A percentile compares a stretch with the other conserved stretches of the same genome.
Evolutionary conservation across 2,888 invertebrate species (phyloP).

Genomic region (Apamea anceps): DNA sequence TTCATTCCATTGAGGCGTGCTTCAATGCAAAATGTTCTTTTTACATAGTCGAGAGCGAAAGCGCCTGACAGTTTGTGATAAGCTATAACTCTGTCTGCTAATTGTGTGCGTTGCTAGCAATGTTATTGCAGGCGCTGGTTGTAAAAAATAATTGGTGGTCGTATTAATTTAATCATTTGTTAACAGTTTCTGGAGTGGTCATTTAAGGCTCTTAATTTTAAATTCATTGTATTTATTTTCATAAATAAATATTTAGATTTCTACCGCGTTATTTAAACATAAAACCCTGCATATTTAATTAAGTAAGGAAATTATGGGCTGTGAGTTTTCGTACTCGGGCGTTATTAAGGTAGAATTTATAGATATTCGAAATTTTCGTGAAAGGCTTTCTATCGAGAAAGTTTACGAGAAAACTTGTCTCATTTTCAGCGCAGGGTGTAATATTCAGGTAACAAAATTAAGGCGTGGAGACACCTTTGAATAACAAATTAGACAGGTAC

Average conservation of each 20-base stretch:
- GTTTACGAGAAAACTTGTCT: conserved; percentile 44
- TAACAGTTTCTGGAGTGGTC: not conserved
- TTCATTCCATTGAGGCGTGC: conserved; percentile 55
- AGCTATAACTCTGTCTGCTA: conserved; percentile 68
- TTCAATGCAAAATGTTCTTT: conserved; percentile 60
- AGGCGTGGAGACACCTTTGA: not conserved
- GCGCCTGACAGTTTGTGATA: conserved; percentile 77
- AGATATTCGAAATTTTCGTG: conserved; percentile 25
- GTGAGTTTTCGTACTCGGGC: not conserved
- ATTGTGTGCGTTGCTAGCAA: conserved; percentile 68
- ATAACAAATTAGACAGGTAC: not conserved
- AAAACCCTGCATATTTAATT: not conserved
- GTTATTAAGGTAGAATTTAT: conserved; percentile 3
- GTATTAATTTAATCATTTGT: conserved; percentile 12
- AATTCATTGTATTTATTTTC: not conserved
- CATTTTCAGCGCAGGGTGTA: conserved; percentile 18
- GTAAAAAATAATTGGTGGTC: not conserved
- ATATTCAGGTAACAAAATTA: conserved; percentile 8
- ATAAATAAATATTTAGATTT: not conserved
- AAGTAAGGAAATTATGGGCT: conserved; percentile 1
- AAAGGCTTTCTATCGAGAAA: conserved; percentile 20
- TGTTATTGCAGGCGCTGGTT: conserved; percentile 55
- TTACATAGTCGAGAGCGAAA: conserved; percentile 56
- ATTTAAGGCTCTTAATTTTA: not conserved
- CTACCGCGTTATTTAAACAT: not conserved